Conservation (phyloP, 2,113 vertebrate species). For the Xiphophorus couchianus region DNA sequence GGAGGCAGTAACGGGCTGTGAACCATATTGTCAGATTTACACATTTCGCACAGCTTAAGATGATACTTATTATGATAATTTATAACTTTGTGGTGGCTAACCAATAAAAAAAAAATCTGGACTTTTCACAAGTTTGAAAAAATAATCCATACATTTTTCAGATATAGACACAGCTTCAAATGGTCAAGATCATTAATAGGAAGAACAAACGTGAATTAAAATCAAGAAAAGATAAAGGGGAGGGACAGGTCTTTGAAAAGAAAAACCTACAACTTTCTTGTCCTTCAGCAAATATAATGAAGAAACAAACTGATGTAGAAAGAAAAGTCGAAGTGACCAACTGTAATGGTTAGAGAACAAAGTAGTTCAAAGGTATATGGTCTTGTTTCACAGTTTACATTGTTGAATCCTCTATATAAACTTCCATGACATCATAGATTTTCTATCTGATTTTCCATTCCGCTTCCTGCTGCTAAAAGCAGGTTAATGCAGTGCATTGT, state of each 20-base stretch:
- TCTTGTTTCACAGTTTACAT: neutral
- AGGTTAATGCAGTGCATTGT: no score
- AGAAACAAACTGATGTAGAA: neutral
- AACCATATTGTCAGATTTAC: slow-evolving; percentile 52
- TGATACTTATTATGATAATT: slow-evolving; percentile 34
- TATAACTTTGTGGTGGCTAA: slow-evolving; percentile 5
- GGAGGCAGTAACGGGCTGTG: slow-evolving; percentile 43
- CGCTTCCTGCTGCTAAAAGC: no score
- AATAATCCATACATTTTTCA: neutral
- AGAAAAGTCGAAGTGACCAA: neutral
- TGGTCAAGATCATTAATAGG: neutral
- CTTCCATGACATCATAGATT: no score
- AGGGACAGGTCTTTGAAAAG: neutral
- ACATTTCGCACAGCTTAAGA: slow-evolving; percentile 28
- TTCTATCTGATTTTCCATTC: no score
- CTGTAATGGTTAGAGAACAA: neutral
- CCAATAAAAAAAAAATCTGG: neutral
- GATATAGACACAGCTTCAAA: slow-evolving; percentile 5
- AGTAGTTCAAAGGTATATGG: neutral
- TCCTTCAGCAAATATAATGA: neutral
- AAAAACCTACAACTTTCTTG: neutral
- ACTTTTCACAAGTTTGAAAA: neutral
- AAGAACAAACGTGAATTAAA: slow-evolving; percentile 28
- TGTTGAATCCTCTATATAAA: no score
- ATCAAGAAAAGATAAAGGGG: slow-evolving; percentile 19